Evolutionary conservation across 2,797 vertebrate species (phyloP).

Genomic region (Coreius guichenoti): DNA sequence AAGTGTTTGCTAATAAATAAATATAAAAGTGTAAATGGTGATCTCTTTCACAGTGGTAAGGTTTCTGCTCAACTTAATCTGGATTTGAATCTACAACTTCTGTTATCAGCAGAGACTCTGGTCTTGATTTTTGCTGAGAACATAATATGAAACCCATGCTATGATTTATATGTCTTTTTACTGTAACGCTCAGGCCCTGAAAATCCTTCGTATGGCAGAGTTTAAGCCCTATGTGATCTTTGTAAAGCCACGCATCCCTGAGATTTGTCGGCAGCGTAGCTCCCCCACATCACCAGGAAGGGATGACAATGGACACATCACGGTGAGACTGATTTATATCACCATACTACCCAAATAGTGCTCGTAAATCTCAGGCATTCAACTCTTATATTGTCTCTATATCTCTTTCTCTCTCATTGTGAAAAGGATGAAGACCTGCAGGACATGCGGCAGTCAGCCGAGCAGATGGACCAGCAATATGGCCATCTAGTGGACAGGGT

Average conservation of each 20-base stretch:
- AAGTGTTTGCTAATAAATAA: not conserved
- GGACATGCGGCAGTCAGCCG: conserved; percentile 86
- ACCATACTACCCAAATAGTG: not conserved
- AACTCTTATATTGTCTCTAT: not conserved
- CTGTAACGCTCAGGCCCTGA: conserved; percentile 81
- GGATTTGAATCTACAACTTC: not conserved
- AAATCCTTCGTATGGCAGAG: conserved; percentile 84
- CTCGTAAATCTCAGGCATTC: not conserved
- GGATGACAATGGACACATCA: conserved; percentile 73
- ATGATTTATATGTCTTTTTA: not conserved
- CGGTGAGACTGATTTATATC: conserved; percentile 66
- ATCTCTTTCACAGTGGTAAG: not conserved
- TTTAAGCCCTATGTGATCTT: conserved; percentile 92
- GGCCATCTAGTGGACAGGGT: conserved; percentile 88
- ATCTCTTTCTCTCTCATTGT: conserved; percentile 7
- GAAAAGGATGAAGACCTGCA: conserved; percentile 86
- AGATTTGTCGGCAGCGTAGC: conserved; percentile 68
- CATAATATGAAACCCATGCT: not conserved
- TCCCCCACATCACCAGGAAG: conserved; percentile 76
- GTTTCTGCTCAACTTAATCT: not conserved
- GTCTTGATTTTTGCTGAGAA: not conserved
- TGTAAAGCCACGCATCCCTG: conserved; percentile 83
- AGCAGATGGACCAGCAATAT: conserved; percentile 85
- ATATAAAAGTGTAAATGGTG: not conserved
- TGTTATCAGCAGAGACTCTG: not conserved